Evolutionary conservation across 2,113 vertebrate species (phyloP), one percentile per base, ranked within the genome.

Genomic region (Alligator mississippiensis): DNA sequence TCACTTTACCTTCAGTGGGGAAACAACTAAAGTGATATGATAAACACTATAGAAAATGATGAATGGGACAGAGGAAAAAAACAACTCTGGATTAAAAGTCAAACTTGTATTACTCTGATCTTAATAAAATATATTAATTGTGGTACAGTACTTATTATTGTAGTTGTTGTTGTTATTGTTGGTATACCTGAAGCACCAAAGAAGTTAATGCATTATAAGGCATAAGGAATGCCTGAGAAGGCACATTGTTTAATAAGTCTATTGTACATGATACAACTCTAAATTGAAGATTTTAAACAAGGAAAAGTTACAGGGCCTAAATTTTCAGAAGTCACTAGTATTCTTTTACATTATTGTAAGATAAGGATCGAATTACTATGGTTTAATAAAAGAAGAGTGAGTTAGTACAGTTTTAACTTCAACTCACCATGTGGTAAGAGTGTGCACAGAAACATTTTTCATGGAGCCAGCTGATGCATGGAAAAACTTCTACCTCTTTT

Each of bases 171-270:
- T 85, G 57, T 63, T 80, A 12, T 84, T 87, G 47, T 47, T 47
- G 47, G 47, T 47, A 47, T 47, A 47, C 47, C 47, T 47, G 47
- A 47, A 47, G 47, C 47, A 47, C 47, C 7, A 47, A 47, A 47
- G 7, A 47, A 9, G 47, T 47, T 9, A 47, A 47, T 47, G 47
- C 47, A 47, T 47, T 47, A 47, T 47, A 47, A 47, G 47, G 47
- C 47, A 47, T 47, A 8, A 47, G 47, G 47, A 89, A 95, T 83
- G 54, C 10, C 68, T 93, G 54, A 68, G 80, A 74, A 96, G 89
- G 80, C 30, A 38, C 83, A 30, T 60, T 89, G 30, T 62, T 78
- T 88, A 88, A n/a, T 81, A 60, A 74, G 75, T 87, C 64, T 68
- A 64, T 77, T 90, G n/a, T 38, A 55, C 74, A 61, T 84, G 85